Evolutionary conservation across 2,797 vertebrate species (phyloP), one percentile per base, ranked within the genome.

Genomic region (Myripristis murdjan): DNA sequence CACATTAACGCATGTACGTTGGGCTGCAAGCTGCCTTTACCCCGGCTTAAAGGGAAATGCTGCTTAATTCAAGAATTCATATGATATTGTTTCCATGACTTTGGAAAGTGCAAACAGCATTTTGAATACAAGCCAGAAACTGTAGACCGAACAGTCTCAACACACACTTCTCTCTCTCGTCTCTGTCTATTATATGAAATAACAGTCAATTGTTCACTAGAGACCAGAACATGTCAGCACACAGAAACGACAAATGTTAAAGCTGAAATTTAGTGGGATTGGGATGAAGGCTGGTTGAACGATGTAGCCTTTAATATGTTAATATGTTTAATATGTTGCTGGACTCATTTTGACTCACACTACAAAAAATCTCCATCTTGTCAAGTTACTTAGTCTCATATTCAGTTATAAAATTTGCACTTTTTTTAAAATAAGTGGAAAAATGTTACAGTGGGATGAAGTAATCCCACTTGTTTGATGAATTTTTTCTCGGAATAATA

Each of bases 231-330:
- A 47, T 63, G 66, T 56, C 57, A 28, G 24, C 23, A 15, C n/a
- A 69, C 41, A n/a, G n/a, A n/a, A n/a, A n/a, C 53, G 61, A 10
- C 7, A 8, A 24, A 24, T 1, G 57, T n/a, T 43, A 72, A 62
- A 52, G 39, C 28, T 65, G 16, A 20, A 60, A 70, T 77, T 79
- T 41, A 46, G 54, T 10, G 8, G 24, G 53, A 61, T 63, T 63
- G 47, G 53, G 61, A 60, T 70, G 63, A 75, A 33, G 16, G 62
- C 44, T 51, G 65, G 69, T 65, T 73, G 56, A 64, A 72, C 82
- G 84, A 66, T 65, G 87, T 70, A 84, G 82, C 79, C 66, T 75
- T 37, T 44, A 62, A 66, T 70, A 2, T 24, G 64, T 52, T n/a
- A n/a, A n/a, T n/a, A n/a, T n/a, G n/a, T n/a, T n/a, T n/a, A n/a